A percentile compares a stretch with the other conserved stretches of the same genome.
phyloP scores from a whole-genome alignment of 2,888 invertebrate genomes.

The Sesamia inferens region DNA sequence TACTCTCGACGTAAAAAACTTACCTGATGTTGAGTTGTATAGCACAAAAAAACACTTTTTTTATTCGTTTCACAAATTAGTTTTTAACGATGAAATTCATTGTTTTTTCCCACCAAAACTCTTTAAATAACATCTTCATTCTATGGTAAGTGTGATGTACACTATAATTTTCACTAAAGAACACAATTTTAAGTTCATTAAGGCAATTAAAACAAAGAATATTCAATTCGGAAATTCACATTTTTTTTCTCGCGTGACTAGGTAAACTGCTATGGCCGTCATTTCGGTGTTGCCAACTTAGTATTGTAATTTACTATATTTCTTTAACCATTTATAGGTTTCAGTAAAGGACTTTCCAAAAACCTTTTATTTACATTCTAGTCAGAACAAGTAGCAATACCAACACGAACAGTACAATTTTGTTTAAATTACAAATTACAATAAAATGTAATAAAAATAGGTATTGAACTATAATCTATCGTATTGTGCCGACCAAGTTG shows the following conservation, averaged over 20 bases:
- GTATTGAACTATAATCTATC: not conserved
- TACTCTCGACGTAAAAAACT: constrained; percentile 76
- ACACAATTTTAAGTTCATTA: constrained; percentile 48
- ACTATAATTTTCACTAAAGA: constrained; percentile 33
- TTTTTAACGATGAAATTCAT: constrained; percentile 58
- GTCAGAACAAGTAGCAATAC: not conserved
- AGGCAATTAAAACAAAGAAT: constrained; percentile 63
- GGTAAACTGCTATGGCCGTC: constrained; percentile 77
- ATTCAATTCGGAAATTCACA: constrained; percentile 70
- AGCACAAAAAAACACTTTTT: constrained; percentile 79
- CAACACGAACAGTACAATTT: not conserved
- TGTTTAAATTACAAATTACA: not conserved
- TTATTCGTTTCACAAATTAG: constrained; percentile 66
- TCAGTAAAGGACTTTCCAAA: constrained; percentile 19
- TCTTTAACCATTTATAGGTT: not conserved
- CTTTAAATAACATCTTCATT: constrained; percentile 42
- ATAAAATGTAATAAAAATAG: not conserved
- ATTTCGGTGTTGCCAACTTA: constrained; percentile 71
- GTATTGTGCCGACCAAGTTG: too few species aligned
- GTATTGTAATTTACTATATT: constrained; percentile 24
- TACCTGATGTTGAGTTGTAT: constrained; percentile 72
- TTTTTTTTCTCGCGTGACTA: constrained; percentile 78
- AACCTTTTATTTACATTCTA: not conserved
- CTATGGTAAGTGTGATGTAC: constrained; percentile 7
- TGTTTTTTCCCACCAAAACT: constrained; percentile 51